Evolutionary conservation across 2,888 invertebrate species (phyloP), one percentile per base, ranked within the genome.

Genomic region (Temnothorax ravouxi): DNA sequence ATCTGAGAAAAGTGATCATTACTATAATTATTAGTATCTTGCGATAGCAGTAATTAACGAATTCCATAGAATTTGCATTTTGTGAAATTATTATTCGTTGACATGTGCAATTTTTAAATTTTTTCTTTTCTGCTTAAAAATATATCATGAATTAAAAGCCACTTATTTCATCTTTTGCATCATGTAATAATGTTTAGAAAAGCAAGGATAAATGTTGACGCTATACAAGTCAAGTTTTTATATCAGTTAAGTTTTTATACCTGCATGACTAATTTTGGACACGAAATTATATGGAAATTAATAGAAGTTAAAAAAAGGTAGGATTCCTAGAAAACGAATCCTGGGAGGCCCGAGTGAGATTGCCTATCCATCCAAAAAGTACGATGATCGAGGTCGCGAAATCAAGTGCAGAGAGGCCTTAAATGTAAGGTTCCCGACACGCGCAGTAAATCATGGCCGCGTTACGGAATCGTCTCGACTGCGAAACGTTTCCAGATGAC

Each of bases 371-470:
- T 44, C 67, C 38, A 56, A 72, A 47, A 47, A 59, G 59, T 59
- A 47, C 5, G 72, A 38, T 15, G 52, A 47, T 72, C 56, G 66
- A 67, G 25, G 66, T 52, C 64, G 47, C 54, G 64, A 56, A 82
- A 66, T 82, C 34, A 41, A 66, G 47, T 76, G 76, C 54, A 34
- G 64, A 62, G 72, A 59, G 29, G 38, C 54, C 52, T 76, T 74
- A 52, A 87, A 87, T 62, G 66, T 25, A 87, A 81, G 76, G 88
- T 88, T 88, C 88, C 88, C 86, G 89, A 88, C 88, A 87, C 86
- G 79, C 77, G 91, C 89, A 89, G 92, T 93, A 93, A 93, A 93
- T 93, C 93, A 93, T 87, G 88, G 76, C 86, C 91, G 90, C 72
- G 91, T 93, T 92, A 93, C 91, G 89, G 88, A 91, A 91, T 92